A percentile compares a stretch with the other conserved stretches of the same genome.
Evolutionary conservation across 2,888 invertebrate genomes (phyloP).

Genomic region (Torymus texanus): DNA sequence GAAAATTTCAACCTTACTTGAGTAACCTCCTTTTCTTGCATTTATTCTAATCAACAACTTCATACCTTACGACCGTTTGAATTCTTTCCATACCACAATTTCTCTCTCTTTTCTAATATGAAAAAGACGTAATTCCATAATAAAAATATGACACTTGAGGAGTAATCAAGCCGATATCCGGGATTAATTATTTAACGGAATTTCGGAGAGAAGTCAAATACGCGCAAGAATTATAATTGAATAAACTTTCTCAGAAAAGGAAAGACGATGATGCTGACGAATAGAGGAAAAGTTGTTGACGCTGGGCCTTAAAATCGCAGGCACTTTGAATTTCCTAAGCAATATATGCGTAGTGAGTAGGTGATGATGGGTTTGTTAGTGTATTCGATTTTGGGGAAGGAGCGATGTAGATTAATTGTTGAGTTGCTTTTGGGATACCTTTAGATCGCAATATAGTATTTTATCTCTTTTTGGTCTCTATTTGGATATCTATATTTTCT

Average conservation of each 20-base stretch:
- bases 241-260: constrained; percentile 5
- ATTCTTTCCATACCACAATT: no score
- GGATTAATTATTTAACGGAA: constrained; percentile 35
- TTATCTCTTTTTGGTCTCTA: no score
- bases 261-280: not conserved
- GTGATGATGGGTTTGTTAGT: not conserved
- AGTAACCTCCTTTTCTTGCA: no score
- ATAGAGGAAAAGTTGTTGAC: not conserved
- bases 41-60: no score
- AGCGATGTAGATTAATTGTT: no score
- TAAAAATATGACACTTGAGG: constrained; percentile 65
- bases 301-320: no score
- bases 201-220: not conserved
- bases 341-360: not conserved
- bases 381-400: not conserved
- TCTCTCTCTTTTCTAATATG: constrained; percentile 59
- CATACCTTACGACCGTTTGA: no score
- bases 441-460: no score
- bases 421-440: no score
- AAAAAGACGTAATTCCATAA: constrained; percentile 66
- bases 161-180: constrained; percentile 62
- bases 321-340: no score
- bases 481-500: no score
- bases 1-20: no score
- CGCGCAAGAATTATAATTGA: constrained; percentile 19